Conservation (phyloP, 1,140 invertebrate genomes). For the Nymphalis io region DNA sequence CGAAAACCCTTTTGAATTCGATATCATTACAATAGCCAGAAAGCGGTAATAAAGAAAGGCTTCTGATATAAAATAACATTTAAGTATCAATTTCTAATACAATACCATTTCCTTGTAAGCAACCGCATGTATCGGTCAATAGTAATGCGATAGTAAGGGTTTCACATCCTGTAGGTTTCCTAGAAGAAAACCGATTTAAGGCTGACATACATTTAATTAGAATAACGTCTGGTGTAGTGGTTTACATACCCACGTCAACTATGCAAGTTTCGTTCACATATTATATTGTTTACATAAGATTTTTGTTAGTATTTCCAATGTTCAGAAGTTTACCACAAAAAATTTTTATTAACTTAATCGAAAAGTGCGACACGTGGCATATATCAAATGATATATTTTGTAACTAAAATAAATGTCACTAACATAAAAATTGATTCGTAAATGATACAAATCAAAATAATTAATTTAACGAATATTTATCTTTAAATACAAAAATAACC, state of each 20-base stretch:
- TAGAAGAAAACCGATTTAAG: slow-evolving; percentile 14
- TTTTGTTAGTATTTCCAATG: too few species aligned
- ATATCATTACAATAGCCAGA: not conserved
- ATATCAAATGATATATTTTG: not conserved
- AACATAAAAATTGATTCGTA: not conserved
- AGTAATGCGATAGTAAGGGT: slow-evolving; percentile 40
- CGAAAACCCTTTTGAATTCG: not conserved
- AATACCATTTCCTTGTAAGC: slow-evolving; percentile 35
- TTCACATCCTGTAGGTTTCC: slow-evolving; percentile 36
- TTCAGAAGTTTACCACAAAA: too few species aligned
- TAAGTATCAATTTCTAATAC: slow-evolving; percentile 38
- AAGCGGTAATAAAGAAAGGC: slow-evolving; percentile 32
- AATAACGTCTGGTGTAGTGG: too few species aligned
- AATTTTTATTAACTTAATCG: too few species aligned
- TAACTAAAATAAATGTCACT: not conserved
- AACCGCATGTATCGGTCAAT: slow-evolving; percentile 41
- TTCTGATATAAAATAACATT: slow-evolving; percentile 39
- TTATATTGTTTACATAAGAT: too few species aligned
- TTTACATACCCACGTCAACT: too few species aligned
- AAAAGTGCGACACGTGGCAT: too few species aligned
- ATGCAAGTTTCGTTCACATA: too few species aligned
- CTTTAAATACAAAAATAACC: too few species aligned
- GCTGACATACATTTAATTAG: not conserved
- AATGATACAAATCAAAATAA: too few species aligned
- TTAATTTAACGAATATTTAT: too few species aligned